Base-by-base conservation (phyloP, 1,140 invertebrate genomes). In the Hypsibius dujardini region DNA sequence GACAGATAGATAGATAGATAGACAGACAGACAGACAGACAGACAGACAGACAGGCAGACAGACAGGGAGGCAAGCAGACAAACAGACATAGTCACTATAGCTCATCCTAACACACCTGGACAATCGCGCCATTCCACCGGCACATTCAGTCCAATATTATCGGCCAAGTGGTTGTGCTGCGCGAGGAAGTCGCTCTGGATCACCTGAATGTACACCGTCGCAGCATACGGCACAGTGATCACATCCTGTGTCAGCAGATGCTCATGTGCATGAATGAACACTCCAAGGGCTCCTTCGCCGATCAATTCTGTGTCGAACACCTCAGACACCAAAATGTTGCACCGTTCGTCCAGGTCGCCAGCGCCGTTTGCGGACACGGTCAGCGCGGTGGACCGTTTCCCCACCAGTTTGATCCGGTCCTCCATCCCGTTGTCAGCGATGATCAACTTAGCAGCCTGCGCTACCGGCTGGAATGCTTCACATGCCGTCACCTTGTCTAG, bases 281-380 rank as follows among this genome's bases (percentile, higher is more conserved):
- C 95, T 47, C 84, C 83, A 1, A 98, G 82, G 1, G 93, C 94
- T 70, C 94, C 89, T 83, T 96, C 93, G 2, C 92, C 95, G 77
- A 98, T 98, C 28, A 98, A 81, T 82, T 98, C 95, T 1, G 95
- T 97, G 79, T 98, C 95, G 84, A 97, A 95, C 2, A 98, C 88
- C 84, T 98, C 95, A 1, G 94, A 92, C 0, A 98, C 92, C 69
- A 98, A 83, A 75, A 98, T 87, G 82, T 97, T 96, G 1, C 90
- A 90, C 77, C 84, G 84, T n/a, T 85, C 79, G 47, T 82, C 78
- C 82, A 97, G 83, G 79, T 95, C 92, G 46, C 84, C 83, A 76
- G 83, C 90, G n/a, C n/a, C n/a, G n/a, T n/a, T n/a, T n/a, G n/a
- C n/a, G n/a, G n/a, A n/a, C 56, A 95, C 86, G 72, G 80, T 86